A percentile compares a stretch with the other conserved stretches of the same genome.
phyloP scores from a whole-genome alignment of 1,140 invertebrate genomes.

The Hermatobates lingyangjiaoensis region DNA sequence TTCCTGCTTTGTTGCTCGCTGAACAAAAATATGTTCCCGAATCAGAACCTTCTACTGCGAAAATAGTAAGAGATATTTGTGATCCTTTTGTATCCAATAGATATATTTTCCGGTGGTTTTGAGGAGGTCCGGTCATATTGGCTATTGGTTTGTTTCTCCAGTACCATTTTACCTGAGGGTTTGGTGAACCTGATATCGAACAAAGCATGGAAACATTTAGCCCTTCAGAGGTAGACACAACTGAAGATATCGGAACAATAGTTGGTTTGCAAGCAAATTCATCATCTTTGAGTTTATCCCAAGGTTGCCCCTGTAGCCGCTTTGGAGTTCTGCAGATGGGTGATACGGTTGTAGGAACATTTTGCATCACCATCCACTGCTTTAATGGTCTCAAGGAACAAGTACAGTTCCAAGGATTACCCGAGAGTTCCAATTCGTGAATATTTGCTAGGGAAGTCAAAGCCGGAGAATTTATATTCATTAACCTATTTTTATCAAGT shows the following conservation, averaged over 20 bases:
- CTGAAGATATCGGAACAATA: conserved; percentile 25
- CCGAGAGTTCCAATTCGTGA: conserved; percentile 49
- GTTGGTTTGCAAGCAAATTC: conserved; percentile 29
- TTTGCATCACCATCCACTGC: conserved; percentile 56
- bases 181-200: conserved; percentile 43
- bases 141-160: conserved; percentile 29
- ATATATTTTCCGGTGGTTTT: conserved; percentile 15
- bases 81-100: conserved; percentile 18
- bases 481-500: conserved; percentile 50
- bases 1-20: conserved; percentile 53
- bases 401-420: conserved; percentile 66
- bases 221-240: conserved; percentile 37
- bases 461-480: conserved; percentile 37
- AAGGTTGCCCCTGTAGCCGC: conserved; percentile 37
- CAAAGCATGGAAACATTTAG: conserved; percentile 55
- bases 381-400: conserved; percentile 49
- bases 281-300: conserved; percentile 53
- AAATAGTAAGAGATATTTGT: conserved; percentile 47
- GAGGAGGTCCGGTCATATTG: conserved; percentile 28
- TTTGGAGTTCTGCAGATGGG: conserved; percentile 43
- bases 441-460: conserved; percentile 43
- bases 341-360: conserved; percentile 47
- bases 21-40: conserved; percentile 50
- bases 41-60: conserved; percentile 44
- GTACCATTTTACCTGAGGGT: conserved; percentile 38